Conservation (phyloP, 2,888 invertebrate species). For the Adineta ricciae region DNA sequence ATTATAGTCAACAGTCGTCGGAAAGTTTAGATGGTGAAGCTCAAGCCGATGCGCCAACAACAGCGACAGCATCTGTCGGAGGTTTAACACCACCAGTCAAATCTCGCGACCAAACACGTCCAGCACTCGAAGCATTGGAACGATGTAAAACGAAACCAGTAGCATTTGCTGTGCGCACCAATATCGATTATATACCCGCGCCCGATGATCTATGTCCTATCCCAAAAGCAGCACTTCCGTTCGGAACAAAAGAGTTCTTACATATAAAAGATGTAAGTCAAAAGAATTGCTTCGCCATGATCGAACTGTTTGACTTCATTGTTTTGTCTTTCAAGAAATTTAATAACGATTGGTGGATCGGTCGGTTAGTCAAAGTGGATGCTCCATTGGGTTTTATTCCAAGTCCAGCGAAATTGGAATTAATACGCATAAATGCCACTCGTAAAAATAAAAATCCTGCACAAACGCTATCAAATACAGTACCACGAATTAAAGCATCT, state of each 20-base stretch:
- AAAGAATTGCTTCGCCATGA: too few relatives aligned
- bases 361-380: slow-evolving; percentile 92
- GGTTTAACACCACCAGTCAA: not conserved
- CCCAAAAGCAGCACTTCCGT: slow-evolving; percentile 59
- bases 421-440: slow-evolving; percentile 58
- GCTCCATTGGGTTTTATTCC: slow-evolving; percentile 99
- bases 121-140: not conserved
- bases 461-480: not conserved
- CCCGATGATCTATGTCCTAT: slow-evolving; percentile 97
- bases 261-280: slow-evolving; percentile 86
- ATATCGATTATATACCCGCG: slow-evolving; percentile 92
- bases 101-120: not conserved
- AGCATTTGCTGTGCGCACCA: slow-evolving; percentile 96
- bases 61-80: not conserved
- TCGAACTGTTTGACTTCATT: too few relatives aligned
- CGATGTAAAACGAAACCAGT: slow-evolving; percentile 77
- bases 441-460: slow-evolving; percentile 14
- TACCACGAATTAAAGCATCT: not conserved
- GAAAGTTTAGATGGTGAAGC: not conserved
- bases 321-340: slow-evolving; percentile 66
- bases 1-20: not conserved
- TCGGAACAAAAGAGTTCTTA: slow-evolving; percentile 76
- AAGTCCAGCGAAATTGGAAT: slow-evolving; percentile 94
- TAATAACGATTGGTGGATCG: slow-evolving; percentile 99
- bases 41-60: not conserved